Conservation (phyloP, 2,888 invertebrate species). For the Leptura quadrifasciata region DNA sequence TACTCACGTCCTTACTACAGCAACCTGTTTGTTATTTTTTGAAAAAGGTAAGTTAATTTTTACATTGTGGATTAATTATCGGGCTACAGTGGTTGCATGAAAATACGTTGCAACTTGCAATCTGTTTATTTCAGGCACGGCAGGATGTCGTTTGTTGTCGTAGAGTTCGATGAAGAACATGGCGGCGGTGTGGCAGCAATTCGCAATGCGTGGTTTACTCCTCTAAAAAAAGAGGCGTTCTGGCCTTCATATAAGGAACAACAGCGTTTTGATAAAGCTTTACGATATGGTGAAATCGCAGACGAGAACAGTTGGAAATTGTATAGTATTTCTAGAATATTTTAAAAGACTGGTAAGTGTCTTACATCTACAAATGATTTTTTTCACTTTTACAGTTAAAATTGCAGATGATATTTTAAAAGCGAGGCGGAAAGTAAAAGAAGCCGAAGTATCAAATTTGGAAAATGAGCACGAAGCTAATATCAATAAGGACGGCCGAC, state of each 20-base stretch:
- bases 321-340: background rate
- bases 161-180: background rate
- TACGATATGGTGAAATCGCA: background rate
- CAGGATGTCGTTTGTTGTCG: background rate
- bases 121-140: background rate
- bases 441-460: background rate
- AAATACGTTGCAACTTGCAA: too few species aligned
- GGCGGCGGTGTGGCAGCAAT: conserved; percentile 9
- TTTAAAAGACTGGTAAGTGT: conserved; percentile 13
- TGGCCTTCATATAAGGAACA: background rate
- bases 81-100: too few species aligned
- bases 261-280: conserved; percentile 8
- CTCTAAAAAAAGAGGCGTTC: conserved; percentile 5
- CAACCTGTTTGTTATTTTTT: too few species aligned
- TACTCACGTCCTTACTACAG: too few species aligned
- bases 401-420: too few species aligned
- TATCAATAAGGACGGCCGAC: conserved; percentile 2
- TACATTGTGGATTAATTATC: background rate
- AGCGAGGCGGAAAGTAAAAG: background rate
- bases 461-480: background rate
- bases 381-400: background rate
- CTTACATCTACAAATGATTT: background rate
- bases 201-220: conserved; percentile 1
- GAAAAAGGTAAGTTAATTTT: background rate
- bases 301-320: background rate